Base-by-base conservation (phyloP, 2,888 invertebrate genomes). In the Eudemis profundana region DNA sequence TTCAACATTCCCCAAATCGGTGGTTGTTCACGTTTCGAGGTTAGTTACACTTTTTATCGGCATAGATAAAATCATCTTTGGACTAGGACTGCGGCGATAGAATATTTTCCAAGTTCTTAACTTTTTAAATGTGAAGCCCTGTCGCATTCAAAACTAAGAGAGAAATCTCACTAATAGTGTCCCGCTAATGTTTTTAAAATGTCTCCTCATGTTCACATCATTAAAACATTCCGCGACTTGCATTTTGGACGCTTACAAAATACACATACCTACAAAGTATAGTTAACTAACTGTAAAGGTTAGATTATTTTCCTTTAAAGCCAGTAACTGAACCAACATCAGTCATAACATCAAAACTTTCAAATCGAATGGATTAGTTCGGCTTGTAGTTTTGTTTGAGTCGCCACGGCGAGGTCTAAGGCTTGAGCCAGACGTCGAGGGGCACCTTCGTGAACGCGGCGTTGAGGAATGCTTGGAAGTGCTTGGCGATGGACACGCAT, bases 401-500 rank as follows among this genome's bases (percentile, higher is more conserved):
- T 38, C 2, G 14, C 2, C 17, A 2, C n/a, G 10, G n/a, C 19
- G 23, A 10, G 10, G 40, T 8, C 3, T 86, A 93, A 66, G 91
- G 87, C 57, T 82, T 91, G 38, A 96, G 92, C 96, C 95, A 96
- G 12, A 94, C 93, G 76, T 95, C 94, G 65, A 96, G 87, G 1
- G 96, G 96, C 57, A 96, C 92, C 79, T 94, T 94, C 47, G 94
- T 93, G 81, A 96, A 95, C 42, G 96, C 96, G 0, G 93, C 93
- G 78, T 96, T 96, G 62, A 96, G 90, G 84, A 96, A 95, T 1
- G 93, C 89, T 78, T 95, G 94, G 89, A 96, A 96, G 77, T 96
- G 95, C 73, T 94, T 95, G 1, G 95, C 94, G 73, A 96, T 95
- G 70, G 95, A 94, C 7, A 92, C 84, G 1, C 95, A 93, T 0